Evolutionary conservation across 2,113 vertebrate species (phyloP).

Genomic region (Mirza zaza): DNA sequence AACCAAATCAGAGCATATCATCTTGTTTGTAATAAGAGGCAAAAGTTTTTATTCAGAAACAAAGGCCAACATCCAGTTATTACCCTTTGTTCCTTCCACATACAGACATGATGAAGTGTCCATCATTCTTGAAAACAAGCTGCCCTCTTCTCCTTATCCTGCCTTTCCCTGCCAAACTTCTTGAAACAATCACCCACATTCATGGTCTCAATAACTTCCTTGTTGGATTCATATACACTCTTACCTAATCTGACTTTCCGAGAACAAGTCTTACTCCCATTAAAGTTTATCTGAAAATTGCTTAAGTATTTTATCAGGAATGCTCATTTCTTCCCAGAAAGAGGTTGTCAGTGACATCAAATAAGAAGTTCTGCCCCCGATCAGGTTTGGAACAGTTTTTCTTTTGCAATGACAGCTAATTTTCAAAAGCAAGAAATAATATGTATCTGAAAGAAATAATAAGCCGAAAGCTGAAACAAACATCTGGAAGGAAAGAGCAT

Average conservation of each 20-base stretch:
- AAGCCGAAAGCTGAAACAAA: neutral
- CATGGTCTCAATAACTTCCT: slow-evolving; percentile 12
- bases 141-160: neutral
- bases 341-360: neutral
- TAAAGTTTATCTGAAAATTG: slow-evolving; percentile 34
- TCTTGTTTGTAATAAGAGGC: neutral
- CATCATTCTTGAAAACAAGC: neutral
- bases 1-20: neutral
- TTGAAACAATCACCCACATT: neutral
- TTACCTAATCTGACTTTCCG: slow-evolving; percentile 42
- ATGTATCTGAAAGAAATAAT: neutral
- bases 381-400: neutral
- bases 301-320: slow-evolving; percentile 21
- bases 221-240: neutral
- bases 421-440: slow-evolving; percentile 44
- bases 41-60: slow-evolving; percentile 19
- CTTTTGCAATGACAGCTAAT: slow-evolving; percentile 46
- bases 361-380: neutral
- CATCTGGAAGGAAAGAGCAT: slow-evolving; percentile 2
- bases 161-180: neutral
- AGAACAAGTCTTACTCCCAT: slow-evolving; percentile 40
- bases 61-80: neutral
- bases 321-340: slow-evolving; percentile 26
- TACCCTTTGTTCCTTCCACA: neutral
- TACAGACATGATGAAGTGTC: neutral